phyloP scores from a whole-genome alignment of 2,888 invertebrate genomes.

The Tubiluchus corallicola region DNA sequence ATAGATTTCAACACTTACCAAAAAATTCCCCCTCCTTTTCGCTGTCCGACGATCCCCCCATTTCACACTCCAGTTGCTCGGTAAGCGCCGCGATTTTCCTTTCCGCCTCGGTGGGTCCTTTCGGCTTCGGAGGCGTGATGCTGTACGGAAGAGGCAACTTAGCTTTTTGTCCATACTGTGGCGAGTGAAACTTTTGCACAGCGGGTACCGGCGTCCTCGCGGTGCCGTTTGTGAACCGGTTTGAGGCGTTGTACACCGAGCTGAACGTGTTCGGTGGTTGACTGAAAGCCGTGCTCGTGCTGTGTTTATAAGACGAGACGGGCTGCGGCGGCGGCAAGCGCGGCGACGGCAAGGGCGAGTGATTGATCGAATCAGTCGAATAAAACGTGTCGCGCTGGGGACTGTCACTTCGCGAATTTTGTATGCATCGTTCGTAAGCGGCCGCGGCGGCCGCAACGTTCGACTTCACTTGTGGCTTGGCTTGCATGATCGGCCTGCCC shows the following conservation, averaged over 20 bases:
- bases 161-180: constrained; percentile 12
- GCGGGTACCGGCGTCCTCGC: not conserved
- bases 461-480: not conserved
- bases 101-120: constrained; percentile 77
- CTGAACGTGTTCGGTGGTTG: not conserved
- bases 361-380: constrained; percentile 10
- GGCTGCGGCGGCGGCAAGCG: not conserved
- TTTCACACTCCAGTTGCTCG: constrained; percentile 76
- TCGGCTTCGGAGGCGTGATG: constrained; percentile 63
- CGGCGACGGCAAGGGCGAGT: not conserved
- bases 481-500: not conserved
- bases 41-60: constrained; percentile 51
- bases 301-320: not conserved
- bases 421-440: not conserved
- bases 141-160: constrained; percentile 48
- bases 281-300: not conserved
- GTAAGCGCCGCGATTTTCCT: constrained; percentile 81
- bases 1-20: constrained; percentile 40
- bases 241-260: not conserved
- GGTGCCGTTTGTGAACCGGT: constrained; percentile 1
- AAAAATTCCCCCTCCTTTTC: constrained; percentile 92
- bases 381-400: not conserved
- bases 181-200: not conserved
- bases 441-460: not conserved
- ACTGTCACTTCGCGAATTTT: not conserved